Evolutionary conservation across 37 sponge, comb jelly and placozoan species (phyloP).

Genomic region (Aplysina aerophoba): DNA sequence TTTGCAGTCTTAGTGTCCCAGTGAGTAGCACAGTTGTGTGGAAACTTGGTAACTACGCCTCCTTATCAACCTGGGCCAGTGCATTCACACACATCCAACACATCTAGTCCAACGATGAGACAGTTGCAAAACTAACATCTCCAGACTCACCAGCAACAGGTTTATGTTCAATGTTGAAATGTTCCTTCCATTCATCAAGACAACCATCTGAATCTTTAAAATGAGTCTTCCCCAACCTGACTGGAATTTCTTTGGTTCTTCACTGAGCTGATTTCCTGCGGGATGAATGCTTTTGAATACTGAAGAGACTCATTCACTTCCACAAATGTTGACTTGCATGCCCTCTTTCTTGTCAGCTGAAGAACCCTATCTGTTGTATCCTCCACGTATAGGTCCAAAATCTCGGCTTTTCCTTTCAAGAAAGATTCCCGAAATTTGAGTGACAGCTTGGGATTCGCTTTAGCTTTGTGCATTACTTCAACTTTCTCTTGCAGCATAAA

Average conservation of each 20-base stretch:
- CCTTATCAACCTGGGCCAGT: no score
- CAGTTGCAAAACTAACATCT: constrained; percentile 20
- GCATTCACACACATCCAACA: neutral
- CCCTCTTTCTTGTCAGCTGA: no score
- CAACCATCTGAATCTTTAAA: constrained; percentile 40
- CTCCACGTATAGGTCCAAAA: neutral
- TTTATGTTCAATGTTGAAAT: constrained; percentile 8
- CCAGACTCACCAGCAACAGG: constrained; percentile 49
- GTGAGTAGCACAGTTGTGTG: no score
- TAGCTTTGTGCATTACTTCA: no score
- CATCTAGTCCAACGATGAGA: neutral
- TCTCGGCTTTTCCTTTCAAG: no score
- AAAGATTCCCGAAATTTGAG: no score
- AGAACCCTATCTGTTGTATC: neutral
- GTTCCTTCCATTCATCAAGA: neutral
- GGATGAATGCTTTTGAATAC: constrained; percentile 36
- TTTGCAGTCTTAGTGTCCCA: no score
- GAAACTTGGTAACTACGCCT: no score
- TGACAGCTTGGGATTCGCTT: no score
- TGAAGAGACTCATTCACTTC: neutral
- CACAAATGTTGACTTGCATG: neutral
- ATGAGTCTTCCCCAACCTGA: constrained; percentile 33
- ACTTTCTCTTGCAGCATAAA: no score
- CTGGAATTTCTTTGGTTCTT: constrained; percentile 64
- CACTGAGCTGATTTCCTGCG: constrained; percentile 56